phyloP scores from a whole-genome alignment of 2,113 vertebrate genomes.

The Sylvicapra grimmia region DNA sequence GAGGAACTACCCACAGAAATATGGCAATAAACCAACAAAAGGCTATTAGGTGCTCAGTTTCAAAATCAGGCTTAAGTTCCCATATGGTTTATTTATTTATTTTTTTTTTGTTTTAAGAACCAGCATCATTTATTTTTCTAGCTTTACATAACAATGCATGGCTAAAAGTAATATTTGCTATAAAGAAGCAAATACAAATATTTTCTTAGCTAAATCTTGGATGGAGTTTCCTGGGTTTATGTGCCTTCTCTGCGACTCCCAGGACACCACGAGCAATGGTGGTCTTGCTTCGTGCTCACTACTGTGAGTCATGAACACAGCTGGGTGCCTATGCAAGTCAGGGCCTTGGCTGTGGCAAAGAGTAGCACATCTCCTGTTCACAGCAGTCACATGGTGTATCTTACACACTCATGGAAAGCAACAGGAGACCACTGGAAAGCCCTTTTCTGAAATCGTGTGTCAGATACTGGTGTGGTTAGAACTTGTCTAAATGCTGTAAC shows the following conservation, averaged over 20 bases:
- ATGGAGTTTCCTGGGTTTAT: neutral
- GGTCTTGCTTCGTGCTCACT: neutral
- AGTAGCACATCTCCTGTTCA: neutral
- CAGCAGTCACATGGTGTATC: neutral
- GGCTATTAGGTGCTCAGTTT: neutral
- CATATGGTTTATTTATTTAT: neutral
- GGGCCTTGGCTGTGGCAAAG: neutral
- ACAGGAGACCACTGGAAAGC: neutral
- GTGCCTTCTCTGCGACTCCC: neutral
- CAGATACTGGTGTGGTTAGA: neutral
- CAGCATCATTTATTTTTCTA: no score
- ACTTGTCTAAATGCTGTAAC: neutral
- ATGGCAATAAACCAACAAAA: conserved; percentile 12
- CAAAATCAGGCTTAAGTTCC: neutral
- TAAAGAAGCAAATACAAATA: no score
- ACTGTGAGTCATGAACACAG: neutral
- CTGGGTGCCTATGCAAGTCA: neutral
- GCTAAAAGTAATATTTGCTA: no score
- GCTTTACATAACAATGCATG: no score
- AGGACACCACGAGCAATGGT: neutral
- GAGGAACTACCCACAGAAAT: neutral
- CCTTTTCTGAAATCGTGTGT: neutral
- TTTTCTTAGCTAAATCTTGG: no score
- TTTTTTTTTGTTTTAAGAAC: no score
- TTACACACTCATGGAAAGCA: neutral